phyloP scores from a whole-genome alignment of 2,797 vertebrate species.

The Dermochelys coriacea region DNA sequence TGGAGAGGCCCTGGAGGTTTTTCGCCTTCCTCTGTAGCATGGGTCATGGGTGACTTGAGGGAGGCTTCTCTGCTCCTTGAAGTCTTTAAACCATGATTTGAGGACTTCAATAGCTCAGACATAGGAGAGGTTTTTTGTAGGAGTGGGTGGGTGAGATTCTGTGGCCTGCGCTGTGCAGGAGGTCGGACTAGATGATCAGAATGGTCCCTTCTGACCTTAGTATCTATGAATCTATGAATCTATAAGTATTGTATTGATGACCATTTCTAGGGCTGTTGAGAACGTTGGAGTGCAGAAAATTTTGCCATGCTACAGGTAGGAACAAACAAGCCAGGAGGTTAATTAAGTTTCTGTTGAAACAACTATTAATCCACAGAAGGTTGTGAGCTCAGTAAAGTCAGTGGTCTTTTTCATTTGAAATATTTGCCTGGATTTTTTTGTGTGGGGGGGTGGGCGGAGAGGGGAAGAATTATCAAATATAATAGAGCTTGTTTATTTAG shows the following conservation, averaged over 20 bases:
- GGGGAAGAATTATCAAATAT: neutral
- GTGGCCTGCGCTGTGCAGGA: too few species aligned
- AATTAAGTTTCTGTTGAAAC: neutral
- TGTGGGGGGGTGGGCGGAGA: accelerated
- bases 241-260: accelerated
- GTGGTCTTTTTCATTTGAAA: neutral
- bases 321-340: neutral
- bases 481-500: neutral
- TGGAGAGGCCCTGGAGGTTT: too few species aligned
- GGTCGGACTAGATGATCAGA: too few species aligned
- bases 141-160: too few species aligned
- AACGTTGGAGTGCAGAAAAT: neutral
- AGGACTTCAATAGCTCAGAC: too few species aligned
- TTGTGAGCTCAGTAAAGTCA: neutral
- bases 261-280: accelerated
- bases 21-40: too few species aligned
- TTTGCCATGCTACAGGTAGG: neutral
- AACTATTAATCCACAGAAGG: neutral
- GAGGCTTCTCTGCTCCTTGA: too few species aligned
- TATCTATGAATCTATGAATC: too few species aligned
- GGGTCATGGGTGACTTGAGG: too few species aligned
- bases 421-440: neutral
- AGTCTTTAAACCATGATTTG: too few species aligned
- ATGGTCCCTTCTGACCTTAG: too few species aligned
- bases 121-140: too few species aligned